These are phyloP conservation scores for Salvelinus sp. DNA, from an alignment of 2,113 vertebrate species.

Conservation along the genomic window DNA sequence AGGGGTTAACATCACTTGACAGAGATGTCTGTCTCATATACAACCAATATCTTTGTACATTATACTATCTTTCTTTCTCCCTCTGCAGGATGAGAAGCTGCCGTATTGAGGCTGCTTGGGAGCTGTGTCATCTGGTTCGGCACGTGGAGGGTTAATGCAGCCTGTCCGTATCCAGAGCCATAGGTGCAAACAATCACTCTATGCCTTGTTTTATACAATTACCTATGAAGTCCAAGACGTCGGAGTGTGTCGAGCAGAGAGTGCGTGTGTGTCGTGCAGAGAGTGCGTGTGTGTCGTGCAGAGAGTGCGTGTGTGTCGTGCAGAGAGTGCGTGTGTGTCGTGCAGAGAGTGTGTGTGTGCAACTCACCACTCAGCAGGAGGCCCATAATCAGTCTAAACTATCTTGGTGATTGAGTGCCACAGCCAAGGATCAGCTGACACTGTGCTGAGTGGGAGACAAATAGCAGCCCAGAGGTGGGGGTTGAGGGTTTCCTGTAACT, in stretches of 20 bases:
- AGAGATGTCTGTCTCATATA: background rate
- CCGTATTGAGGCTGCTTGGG: conserved; percentile 95
- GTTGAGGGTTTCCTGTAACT: background rate
- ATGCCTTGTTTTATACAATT: conserved; percentile 9
- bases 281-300: background rate
- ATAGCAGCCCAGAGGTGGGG: background rate
- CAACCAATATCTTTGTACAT: background rate
- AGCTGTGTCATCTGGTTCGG: conserved; percentile 98
- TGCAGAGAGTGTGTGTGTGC: background rate
- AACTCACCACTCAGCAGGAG: background rate
- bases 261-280: too few relatives aligned
- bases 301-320: background rate
- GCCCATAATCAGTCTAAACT: background rate
- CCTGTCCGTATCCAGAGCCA: conserved; percentile 96
- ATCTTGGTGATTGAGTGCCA: background rate
- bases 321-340: too few relatives aligned
- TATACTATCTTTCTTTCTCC: conserved; percentile 10
- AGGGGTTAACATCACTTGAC: too few relatives aligned
- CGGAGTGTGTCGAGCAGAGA: too few relatives aligned
- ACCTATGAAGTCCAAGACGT: too few relatives aligned
- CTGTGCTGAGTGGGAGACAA: background rate
- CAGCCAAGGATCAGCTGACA: too few relatives aligned
- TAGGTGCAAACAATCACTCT: conserved; percentile 76
- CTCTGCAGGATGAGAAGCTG: conserved; percentile 93
- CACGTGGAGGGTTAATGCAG: conserved; percentile 98